Conservation (phyloP, 2,888 invertebrate genomes). For the Strigamia maritima region DNA sequence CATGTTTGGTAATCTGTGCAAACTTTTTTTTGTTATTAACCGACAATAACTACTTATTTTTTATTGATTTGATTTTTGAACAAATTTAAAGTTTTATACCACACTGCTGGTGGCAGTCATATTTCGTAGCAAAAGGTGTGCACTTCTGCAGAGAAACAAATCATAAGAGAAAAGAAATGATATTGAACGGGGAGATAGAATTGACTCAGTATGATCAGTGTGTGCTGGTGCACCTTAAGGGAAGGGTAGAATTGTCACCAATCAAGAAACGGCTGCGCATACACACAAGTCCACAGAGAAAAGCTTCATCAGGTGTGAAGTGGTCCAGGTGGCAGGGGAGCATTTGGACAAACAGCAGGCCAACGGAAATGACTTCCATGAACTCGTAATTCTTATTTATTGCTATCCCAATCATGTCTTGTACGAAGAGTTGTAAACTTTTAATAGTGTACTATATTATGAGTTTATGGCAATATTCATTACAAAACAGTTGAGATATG, state of each 20-base stretch:
- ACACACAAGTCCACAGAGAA: conserved; percentile 27
- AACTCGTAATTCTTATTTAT: conserved; percentile 34
- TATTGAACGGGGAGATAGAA: neutral
- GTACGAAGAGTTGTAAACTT: neutral
- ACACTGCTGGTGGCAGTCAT: too few relatives aligned
- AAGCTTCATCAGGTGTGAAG: conserved; percentile 32
- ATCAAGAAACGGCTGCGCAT: conserved; percentile 30
- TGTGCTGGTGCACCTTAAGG: neutral
- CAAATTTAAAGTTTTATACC: too few relatives aligned
- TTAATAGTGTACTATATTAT: neutral
- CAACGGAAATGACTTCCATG: conserved; percentile 27
- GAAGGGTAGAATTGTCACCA: conserved; percentile 24
- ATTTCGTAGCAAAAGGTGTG: too few relatives aligned
- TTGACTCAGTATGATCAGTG: neutral
- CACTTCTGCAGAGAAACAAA: too few relatives aligned
- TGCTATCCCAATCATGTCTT: conserved; percentile 25
- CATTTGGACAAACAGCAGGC: conserved; percentile 32
- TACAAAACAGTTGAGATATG: neutral
- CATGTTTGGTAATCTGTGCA: too few relatives aligned
- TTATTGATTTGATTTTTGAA: too few relatives aligned
- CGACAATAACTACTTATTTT: too few relatives aligned
- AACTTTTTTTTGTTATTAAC: too few relatives aligned
- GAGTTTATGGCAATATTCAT: neutral
- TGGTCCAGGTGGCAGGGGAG: conserved; percentile 31
- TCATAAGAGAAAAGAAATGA: neutral